These are phyloP conservation scores for Bryconaethiops microstoma DNA, from an alignment of 2,797 vertebrate genomes.

Conservation along the genomic window DNA sequence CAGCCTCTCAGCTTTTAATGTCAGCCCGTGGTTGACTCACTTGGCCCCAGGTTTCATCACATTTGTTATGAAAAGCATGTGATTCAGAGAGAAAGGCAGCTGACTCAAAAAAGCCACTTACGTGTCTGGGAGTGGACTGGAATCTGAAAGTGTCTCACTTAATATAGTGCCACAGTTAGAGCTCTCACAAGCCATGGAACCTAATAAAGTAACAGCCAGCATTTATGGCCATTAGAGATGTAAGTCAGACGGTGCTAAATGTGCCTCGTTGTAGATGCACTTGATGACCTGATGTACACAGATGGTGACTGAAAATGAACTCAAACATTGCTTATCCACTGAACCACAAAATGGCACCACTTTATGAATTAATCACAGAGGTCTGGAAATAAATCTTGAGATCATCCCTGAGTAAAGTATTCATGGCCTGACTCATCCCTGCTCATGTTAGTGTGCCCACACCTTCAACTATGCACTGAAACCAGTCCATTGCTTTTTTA, in stretches of 20 bases:
- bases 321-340: not conserved
- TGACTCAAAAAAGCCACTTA: constrained; percentile 60
- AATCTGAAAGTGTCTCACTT: constrained; percentile 50
- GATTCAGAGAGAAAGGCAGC: constrained; percentile 69
- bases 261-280: not conserved
- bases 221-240: not conserved
- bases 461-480: constrained; percentile 13
- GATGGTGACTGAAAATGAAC: not conserved
- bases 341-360: not conserved
- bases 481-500: constrained; percentile 15
- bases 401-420: not conserved
- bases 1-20: constrained; percentile 33
- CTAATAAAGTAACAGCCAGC: not conserved
- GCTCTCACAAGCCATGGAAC: not conserved
- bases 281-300: not conserved
- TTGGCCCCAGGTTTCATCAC: constrained; percentile 82
- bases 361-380: not conserved
- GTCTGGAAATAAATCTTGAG: not conserved
- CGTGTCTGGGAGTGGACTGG: constrained; percentile 52
- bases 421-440: constrained; percentile 28
- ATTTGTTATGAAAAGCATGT: constrained; percentile 74
- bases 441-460: constrained; percentile 7
- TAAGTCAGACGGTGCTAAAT: not conserved
- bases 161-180: constrained; percentile 40
- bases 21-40: constrained; percentile 75